Conservation (phyloP, 2,797 vertebrate genomes). For the Rachycentron canadum region DNA sequence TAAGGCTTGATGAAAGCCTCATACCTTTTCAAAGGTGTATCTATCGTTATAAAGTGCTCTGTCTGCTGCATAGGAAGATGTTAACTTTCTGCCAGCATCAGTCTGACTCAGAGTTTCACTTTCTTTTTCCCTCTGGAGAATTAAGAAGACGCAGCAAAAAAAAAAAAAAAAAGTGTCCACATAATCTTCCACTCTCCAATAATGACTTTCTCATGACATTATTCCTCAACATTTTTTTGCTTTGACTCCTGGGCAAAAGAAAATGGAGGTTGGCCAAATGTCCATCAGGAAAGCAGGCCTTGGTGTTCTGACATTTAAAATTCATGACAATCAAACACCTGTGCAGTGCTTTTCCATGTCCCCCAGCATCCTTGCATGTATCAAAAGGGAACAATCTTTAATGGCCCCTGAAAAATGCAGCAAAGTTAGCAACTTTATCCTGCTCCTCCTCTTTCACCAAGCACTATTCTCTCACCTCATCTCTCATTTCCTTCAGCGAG, state of each 20-base stretch:
- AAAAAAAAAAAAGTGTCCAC: slow-evolving; percentile 29
- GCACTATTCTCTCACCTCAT: slow-evolving; percentile 53
- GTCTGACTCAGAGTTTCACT: slow-evolving; percentile 42
- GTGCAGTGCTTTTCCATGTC: slow-evolving; percentile 74
- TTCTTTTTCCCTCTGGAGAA: slow-evolving; percentile 45
- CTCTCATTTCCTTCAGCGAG: slow-evolving; percentile 49
- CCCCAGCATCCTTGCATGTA: slow-evolving; percentile 38
- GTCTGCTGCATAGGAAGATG: slow-evolving; percentile 48
- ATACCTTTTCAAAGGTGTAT: slow-evolving; percentile 68
- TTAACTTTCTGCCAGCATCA: slow-evolving; percentile 55
- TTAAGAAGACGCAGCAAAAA: slow-evolving; percentile 11
- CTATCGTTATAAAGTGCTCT: slow-evolving; percentile 57
- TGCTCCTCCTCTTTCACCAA: slow-evolving; percentile 22
- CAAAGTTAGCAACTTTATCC: slow-evolving; percentile 62
- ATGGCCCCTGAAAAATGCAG: slow-evolving; percentile 75
- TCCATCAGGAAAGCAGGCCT: slow-evolving; percentile 24
- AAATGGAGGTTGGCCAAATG: slow-evolving; percentile 19
- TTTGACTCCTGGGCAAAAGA: background rate
- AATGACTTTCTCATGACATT: slow-evolving; percentile 32
- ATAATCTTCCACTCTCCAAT: slow-evolving; percentile 24
- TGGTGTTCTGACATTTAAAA: slow-evolving; percentile 60
- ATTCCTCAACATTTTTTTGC: slow-evolving; percentile 26
- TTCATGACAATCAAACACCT: slow-evolving; percentile 74
- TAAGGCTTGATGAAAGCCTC: slow-evolving; percentile 50
- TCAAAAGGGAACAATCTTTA: slow-evolving; percentile 56